phyloP scores from a whole-genome alignment of 2,113 vertebrate genomes.

The Callopanchax toddi region DNA sequence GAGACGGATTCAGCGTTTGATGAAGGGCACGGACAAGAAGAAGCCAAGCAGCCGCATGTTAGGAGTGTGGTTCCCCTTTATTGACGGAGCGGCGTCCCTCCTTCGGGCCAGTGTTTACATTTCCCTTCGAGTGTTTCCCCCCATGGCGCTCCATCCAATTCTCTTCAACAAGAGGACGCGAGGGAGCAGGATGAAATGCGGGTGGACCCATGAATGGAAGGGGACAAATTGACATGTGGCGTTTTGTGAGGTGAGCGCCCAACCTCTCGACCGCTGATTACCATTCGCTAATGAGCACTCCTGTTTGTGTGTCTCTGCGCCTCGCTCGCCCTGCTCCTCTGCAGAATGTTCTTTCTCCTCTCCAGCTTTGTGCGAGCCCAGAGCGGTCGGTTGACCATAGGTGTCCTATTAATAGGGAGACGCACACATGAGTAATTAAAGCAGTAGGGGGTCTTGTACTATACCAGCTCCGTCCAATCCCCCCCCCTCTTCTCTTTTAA shows the following conservation, averaged over 20 bases:
- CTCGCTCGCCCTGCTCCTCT: constrained; percentile 47
- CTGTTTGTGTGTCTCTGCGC: constrained; percentile 60
- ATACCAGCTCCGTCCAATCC: constrained; percentile 60
- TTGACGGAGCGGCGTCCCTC: constrained; percentile 45
- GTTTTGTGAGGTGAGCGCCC: constrained; percentile 76
- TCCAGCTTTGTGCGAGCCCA: constrained; percentile 72
- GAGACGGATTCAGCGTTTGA: background rate
- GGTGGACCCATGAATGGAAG: constrained; percentile 69
- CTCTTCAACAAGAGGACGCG: constrained; percentile 65
- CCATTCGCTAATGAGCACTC: constrained; percentile 84
- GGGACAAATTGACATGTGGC: constrained; percentile 82
- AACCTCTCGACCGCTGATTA: constrained; percentile 81
- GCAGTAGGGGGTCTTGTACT: constrained; percentile 79
- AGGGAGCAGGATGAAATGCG: constrained; percentile 53
- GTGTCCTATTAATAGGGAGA: constrained; percentile 78
- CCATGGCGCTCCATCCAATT: constrained; percentile 70
- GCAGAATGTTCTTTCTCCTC: constrained; percentile 70
- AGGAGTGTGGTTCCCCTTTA: constrained; percentile 23
- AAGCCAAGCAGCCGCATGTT: constrained; percentile 51
- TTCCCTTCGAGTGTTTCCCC: constrained; percentile 72
- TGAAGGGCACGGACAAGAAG: constrained; percentile 9
- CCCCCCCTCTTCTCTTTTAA: constrained; percentile 31
- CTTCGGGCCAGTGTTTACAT: constrained; percentile 67
- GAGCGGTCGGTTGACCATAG: constrained; percentile 73
- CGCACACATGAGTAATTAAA: constrained; percentile 85